phyloP scores from a whole-genome alignment of 1,140 invertebrate species.

The Calliopsis andreniformis region DNA sequence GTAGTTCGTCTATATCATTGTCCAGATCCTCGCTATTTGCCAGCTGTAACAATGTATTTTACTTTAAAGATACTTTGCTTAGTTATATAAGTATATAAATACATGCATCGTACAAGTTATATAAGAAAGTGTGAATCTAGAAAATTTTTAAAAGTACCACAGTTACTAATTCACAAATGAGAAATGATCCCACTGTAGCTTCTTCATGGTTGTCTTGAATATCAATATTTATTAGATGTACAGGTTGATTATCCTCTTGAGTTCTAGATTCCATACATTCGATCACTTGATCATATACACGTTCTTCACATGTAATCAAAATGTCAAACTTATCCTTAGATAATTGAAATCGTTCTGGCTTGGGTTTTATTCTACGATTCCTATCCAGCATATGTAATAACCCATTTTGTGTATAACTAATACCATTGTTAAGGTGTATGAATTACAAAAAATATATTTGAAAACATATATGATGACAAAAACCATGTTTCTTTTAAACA shows the following conservation, averaged over 20 bases:
- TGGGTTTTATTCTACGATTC: slow-evolving; percentile 96
- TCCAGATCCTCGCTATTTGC: slow-evolving; percentile 96
- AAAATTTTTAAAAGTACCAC: slow-evolving; percentile 84
- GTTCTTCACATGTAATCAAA: slow-evolving; percentile 98
- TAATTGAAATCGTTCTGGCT: slow-evolving; percentile 97
- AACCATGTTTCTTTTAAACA: not conserved
- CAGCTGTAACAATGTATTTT: slow-evolving; percentile 84
- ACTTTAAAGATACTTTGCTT: not conserved
- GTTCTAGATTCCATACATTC: slow-evolving; percentile 88
- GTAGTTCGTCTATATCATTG: slow-evolving; percentile 98
- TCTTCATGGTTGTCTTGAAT: slow-evolving; percentile 99
- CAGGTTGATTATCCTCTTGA: slow-evolving; percentile 90
- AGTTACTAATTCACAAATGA: slow-evolving; percentile 96
- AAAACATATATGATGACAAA: not conserved
- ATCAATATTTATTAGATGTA: slow-evolving; percentile 99
- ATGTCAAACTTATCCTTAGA: slow-evolving; percentile 97
- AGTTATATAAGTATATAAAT: slow-evolving; percentile 1
- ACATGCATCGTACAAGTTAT: slow-evolving; percentile 23
- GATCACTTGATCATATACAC: slow-evolving; percentile 98
- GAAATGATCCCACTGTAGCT: slow-evolving; percentile 99
- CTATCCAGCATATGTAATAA: slow-evolving; percentile 99
- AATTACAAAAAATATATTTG: not conserved
- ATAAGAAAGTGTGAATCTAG: slow-evolving; percentile 7
- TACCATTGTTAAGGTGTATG: slow-evolving; percentile 33
- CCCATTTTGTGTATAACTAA: slow-evolving; percentile 98